A percentile compares a stretch with the other conserved stretches of the same genome.
Conservation (phyloP, 2,797 vertebrate species). For the Limosa lapponica region DNA sequence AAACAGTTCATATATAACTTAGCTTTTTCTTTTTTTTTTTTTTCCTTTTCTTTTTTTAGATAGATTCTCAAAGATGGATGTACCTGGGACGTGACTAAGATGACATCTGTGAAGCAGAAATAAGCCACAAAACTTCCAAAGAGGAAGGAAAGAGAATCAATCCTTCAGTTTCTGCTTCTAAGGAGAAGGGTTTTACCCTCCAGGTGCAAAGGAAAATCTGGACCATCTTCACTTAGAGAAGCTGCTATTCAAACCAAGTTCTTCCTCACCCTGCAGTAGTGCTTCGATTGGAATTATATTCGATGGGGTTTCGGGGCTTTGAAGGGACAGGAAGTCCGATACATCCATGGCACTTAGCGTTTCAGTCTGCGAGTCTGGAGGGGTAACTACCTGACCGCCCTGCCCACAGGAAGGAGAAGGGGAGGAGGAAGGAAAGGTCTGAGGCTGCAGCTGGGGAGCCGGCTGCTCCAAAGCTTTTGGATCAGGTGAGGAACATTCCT, state of each 20-base stretch:
- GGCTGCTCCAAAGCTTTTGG: conserved; percentile 67
- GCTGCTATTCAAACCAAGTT: conserved; percentile 82
- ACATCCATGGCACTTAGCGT: conserved; percentile 91
- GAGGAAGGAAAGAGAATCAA: conserved; percentile 67
- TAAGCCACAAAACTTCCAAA: conserved; percentile 74
- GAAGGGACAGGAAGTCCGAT: conserved; percentile 91
- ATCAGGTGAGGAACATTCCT: conserved; percentile 76
- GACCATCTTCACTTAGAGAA: conserved; percentile 83
- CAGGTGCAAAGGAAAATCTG: conserved; percentile 59
- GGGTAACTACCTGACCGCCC: conserved; percentile 71
- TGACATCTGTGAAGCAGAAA: conserved; percentile 75
- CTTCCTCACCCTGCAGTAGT: conserved; percentile 90
- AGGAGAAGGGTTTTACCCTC: conserved; percentile 56
- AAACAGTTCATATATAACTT: conserved; percentile 81
- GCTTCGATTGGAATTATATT: conserved; percentile 86
- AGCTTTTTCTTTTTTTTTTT: conserved; percentile 55
- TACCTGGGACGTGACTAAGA: conserved; percentile 78
- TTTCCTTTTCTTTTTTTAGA: conserved; percentile 46
- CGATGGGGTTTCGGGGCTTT: conserved; percentile 87
- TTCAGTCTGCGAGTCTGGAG: conserved; percentile 79
- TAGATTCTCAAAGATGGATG: conserved; percentile 76
- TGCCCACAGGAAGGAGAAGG: conserved; percentile 72
- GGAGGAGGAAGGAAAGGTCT: conserved; percentile 74
- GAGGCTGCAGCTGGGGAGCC: conserved; percentile 62
- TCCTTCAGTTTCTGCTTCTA: conserved; percentile 75